A percentile compares a stretch with the other conserved stretches of the same genome.
These are phyloP conservation scores for Drosophila heteroneura DNA, from an alignment of 2,888 invertebrate genomes.

Conservation along the genomic window DNA sequence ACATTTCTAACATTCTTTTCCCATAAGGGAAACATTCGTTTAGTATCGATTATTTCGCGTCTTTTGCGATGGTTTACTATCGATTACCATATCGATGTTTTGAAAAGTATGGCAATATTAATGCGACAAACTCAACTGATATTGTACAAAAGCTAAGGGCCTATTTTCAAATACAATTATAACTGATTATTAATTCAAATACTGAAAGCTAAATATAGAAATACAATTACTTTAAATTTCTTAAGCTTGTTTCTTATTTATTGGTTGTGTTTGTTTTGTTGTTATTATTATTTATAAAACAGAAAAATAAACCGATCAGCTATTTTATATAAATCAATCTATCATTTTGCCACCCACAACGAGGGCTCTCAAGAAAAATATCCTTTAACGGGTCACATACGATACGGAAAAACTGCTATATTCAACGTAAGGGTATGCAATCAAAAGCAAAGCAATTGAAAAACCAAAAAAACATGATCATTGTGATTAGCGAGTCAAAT, in stretches of 20 bases:
- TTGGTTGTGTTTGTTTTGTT: background rate
- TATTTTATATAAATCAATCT: background rate
- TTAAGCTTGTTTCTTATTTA: background rate
- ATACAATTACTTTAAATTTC: background rate
- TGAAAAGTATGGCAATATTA: background rate
- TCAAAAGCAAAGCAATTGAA: background rate
- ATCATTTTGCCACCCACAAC: background rate
- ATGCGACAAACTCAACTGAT: background rate
- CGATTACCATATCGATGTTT: background rate
- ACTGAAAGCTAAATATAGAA: background rate
- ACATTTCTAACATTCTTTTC: background rate
- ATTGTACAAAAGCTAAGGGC: background rate
- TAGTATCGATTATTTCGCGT: background rate
- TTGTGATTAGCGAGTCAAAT: slow-evolving; percentile 47
- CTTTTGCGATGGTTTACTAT: background rate
- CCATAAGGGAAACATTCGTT: background rate
- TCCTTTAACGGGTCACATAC: background rate
- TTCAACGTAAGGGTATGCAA: background rate
- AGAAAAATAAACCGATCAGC: background rate
- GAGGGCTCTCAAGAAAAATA: background rate
- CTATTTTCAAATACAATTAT: background rate
- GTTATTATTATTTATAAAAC: too few species aligned
- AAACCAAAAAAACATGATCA: slow-evolving; percentile 10
- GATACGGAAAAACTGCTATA: background rate
- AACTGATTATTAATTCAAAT: background rate